Base-by-base conservation (phyloP, 92 coral and sea anemone species). In the Parazoanthus swiftii region DNA sequence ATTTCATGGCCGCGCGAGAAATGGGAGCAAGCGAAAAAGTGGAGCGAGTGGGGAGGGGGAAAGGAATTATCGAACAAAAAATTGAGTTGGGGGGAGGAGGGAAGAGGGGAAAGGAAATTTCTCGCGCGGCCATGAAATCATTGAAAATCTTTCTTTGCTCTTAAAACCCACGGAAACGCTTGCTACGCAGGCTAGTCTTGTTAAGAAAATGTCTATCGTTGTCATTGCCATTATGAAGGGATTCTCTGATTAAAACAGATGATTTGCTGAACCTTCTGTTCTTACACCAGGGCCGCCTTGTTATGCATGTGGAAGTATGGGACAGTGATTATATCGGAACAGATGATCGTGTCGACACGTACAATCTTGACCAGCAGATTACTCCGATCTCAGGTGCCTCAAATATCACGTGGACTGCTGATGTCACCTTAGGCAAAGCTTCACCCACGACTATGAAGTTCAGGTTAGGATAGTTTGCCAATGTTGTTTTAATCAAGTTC, bases 341-440 rank as follows among this genome's bases (percentile, higher is more conserved):
- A 1, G 78, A 91, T 80, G 93, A 91, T 72, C 90, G 71, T 63
- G 67, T 91, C 7, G 93, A 89, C 90, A 85, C 79, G 21, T 77
- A 85, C 59, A 39, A 75, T 76, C 33, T 74, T 11, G 50, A 81
- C 73, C 54, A 80, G 11, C 21, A 77, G 9, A 88, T 86, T 13
- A 74, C 29, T 23, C 91, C 93, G 4, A 58, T 85, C n/a, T 46
- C 91, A 14, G 89, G 91, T 67, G 86, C 65, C 21, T 82, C 77
- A 15, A 73, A 51, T 14, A 71, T 68, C 76, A 26, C 86, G 4
- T 82, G 86, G 86, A 38, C 76, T 18, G 20, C 77, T 70, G 86
- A 67, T 39, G 21, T 82, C 58, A 66, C 77, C 38, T 50, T 82
- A 33, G 91, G 93, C 23, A 39, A 21, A 11, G 81, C 81, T 25